These are phyloP conservation scores for Gymnorhina tibicen DNA, from an alignment of 2,113 vertebrate species.

Conservation along the genomic window DNA sequence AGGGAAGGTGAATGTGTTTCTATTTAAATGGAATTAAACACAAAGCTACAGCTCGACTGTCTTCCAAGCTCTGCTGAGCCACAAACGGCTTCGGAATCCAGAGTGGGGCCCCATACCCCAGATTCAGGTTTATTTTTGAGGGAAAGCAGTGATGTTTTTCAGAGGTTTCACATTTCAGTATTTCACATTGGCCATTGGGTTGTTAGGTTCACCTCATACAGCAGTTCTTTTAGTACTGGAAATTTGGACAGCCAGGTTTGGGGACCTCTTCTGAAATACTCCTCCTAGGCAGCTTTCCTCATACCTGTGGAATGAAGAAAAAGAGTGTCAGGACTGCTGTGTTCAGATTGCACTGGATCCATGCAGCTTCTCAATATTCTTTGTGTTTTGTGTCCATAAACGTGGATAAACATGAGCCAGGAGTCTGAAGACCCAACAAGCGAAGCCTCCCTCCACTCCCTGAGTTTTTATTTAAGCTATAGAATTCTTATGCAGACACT, in stretches of 20 bases:
- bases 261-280: neutral
- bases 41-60: neutral
- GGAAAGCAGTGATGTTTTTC: neutral
- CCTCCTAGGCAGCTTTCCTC: constrained; percentile 20
- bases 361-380: neutral
- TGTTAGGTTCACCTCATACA: neutral
- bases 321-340: neutral
- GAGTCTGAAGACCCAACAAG: neutral
- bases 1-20: neutral
- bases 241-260: neutral
- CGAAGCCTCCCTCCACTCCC: neutral
- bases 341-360: neutral
- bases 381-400: neutral
- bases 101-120: accelerated
- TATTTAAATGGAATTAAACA: neutral
- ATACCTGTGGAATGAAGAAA: neutral
- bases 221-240: neutral
- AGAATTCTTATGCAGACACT: neutral
- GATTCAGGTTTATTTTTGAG: neutral
- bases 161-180: neutral
- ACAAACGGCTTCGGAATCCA: neutral
- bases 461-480: neutral
- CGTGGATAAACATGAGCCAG: neutral
- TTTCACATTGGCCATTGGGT: neutral
- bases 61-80: neutral